These are phyloP conservation scores for Marcusenius ussheri DNA, from an alignment of 2,113 vertebrate genomes.

Conservation along the genomic window DNA sequence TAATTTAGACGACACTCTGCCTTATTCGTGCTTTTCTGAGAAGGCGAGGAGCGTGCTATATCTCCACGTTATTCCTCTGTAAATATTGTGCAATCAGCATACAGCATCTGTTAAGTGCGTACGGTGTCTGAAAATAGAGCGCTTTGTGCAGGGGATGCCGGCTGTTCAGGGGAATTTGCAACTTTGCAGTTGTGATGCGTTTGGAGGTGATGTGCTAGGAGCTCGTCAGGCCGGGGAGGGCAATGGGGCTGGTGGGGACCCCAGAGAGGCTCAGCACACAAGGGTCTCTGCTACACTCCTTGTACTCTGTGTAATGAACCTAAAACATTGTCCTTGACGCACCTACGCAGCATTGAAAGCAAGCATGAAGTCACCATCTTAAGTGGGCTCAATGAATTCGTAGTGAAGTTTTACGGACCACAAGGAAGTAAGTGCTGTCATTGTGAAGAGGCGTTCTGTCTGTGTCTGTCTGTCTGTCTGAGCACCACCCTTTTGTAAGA, in stretches of 20 bases:
- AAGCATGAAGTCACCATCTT: conserved; percentile 98
- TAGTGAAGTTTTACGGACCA: conserved; percentile 99
- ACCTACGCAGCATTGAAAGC: conserved; percentile 87
- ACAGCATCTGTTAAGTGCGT: neutral
- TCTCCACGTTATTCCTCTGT: neutral
- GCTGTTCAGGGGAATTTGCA: neutral
- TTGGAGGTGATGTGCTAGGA: neutral
- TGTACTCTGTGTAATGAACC: neutral
- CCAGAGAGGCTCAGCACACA: neutral
- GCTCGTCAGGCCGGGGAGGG: neutral
- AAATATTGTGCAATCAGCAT: neutral
- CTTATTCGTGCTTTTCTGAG: neutral
- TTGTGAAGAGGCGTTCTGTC: neutral
- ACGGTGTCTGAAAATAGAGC: neutral
- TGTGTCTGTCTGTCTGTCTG: neutral
- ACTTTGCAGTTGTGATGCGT: neutral
- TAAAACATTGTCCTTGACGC: conserved; percentile 57
- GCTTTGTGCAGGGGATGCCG: neutral
- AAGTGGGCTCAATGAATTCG: conserved; percentile 98
- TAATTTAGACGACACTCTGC: neutral
- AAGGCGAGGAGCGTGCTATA: neutral
- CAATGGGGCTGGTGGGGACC: neutral
- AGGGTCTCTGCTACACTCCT: neutral
- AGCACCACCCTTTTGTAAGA: neutral
- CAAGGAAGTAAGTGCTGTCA: conserved; percentile 88